These are phyloP conservation scores for Apoderus coryli DNA, from an alignment of 2,888 invertebrate species.

Conservation along the genomic window DNA sequence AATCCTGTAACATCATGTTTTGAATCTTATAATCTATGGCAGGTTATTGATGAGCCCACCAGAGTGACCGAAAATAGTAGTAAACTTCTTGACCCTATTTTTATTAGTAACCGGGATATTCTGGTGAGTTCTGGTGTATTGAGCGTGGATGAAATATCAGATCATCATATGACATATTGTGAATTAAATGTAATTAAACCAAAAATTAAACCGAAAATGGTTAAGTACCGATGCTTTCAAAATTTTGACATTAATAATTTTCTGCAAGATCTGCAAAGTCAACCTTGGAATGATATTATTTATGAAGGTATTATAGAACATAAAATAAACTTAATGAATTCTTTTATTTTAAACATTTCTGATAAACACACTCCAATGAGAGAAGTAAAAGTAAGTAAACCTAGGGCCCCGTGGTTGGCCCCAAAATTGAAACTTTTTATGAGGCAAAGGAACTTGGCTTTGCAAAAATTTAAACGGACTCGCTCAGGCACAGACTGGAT, in stretches of 20 bases:
- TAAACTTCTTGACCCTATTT: slow-evolving; percentile 11
- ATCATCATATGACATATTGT: slow-evolving; percentile 5
- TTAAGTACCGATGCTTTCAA: slow-evolving; percentile 4
- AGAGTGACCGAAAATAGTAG: slow-evolving; percentile 5
- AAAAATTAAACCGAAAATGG: slow-evolving; percentile 4
- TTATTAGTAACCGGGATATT: slow-evolving; percentile 8
- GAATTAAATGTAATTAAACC: slow-evolving; percentile 4
- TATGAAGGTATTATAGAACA: slow-evolving; percentile 4
- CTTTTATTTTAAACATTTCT: slow-evolving; percentile 1
- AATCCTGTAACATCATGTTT: slow-evolving; percentile 9
- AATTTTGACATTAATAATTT: slow-evolving; percentile 7
- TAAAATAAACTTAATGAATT: slow-evolving; percentile 8
- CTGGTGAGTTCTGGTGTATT: slow-evolving; percentile 4
- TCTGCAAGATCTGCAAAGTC: slow-evolving; percentile 1
- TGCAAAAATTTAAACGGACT: slow-evolving; percentile 7
- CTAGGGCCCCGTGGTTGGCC: slow-evolving; percentile 9
- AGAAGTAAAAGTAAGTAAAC: slow-evolving; percentile 4
- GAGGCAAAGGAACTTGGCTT: slow-evolving; percentile 6
- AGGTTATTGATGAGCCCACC: slow-evolving; percentile 8
- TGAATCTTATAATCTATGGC: slow-evolving; percentile 6
- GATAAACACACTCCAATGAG: slow-evolving; percentile 3
- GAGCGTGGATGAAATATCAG: slow-evolving; percentile 7
- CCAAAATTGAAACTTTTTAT: slow-evolving; percentile 1
- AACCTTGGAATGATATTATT: slow-evolving; percentile 6
- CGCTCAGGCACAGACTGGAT: slow-evolving; percentile 2